Percentiles rank a stretch among this genome's conserved stretches.
Evolutionary conservation across 2,113 vertebrate species (phyloP).

Genomic region (Vulpes lagopus): DNA sequence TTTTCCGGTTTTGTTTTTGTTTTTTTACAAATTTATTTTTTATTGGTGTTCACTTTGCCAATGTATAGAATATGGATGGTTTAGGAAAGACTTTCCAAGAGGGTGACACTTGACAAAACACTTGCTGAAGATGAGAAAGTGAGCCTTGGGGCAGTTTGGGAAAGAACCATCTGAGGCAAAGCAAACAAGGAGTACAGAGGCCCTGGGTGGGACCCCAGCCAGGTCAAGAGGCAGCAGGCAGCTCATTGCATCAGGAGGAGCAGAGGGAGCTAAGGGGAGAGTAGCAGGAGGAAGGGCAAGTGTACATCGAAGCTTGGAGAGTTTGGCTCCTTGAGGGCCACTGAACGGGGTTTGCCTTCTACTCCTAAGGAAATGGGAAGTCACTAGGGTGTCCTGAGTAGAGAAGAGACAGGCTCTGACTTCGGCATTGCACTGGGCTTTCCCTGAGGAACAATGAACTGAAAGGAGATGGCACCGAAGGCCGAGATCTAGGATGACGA

Average conservation of each 20-base stretch:
- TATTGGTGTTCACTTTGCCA: no score
- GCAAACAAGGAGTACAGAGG: background rate
- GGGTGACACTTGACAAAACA: background rate
- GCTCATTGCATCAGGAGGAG: background rate
- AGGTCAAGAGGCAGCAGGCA: background rate
- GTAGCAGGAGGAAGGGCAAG: background rate
- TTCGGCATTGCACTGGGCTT: background rate
- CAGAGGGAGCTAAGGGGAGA: background rate
- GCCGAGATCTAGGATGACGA: background rate
- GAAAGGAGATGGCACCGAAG: background rate
- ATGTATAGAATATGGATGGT: background rate
- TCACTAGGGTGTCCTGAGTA: background rate
- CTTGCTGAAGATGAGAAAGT: background rate
- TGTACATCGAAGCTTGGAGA: background rate
- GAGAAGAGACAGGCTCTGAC: background rate
- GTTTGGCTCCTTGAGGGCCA: fast-evolving
- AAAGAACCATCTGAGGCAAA: background rate
- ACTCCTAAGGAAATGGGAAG: background rate
- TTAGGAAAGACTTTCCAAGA: background rate
- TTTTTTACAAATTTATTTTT: background rate
- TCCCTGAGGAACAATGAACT: background rate
- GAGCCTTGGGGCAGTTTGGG: background rate
- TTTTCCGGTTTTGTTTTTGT: background rate
- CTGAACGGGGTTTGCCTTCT: no score
- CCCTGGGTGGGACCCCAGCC: background rate